phyloP scores from a whole-genome alignment of 2,888 invertebrate genomes.

The Reticulitermes lucifugus region DNA sequence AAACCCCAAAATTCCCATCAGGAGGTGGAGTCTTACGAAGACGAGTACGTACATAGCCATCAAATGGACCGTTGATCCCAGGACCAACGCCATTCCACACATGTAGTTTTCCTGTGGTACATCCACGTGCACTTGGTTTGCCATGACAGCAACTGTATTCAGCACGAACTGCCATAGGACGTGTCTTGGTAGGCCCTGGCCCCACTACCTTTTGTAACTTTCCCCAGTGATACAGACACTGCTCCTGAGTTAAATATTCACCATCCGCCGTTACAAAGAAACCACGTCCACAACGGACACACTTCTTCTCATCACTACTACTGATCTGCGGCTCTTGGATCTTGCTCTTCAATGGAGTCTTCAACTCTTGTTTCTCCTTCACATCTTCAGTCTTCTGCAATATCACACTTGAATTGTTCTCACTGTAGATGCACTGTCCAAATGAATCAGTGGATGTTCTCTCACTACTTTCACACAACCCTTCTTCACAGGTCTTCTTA shows the following conservation, averaged over 20 bases:
- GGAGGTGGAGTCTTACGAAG: slow-evolving; percentile 64
- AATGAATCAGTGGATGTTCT: background rate
- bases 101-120: slow-evolving; percentile 74
- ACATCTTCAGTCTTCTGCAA: background rate
- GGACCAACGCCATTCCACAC: slow-evolving; percentile 81
- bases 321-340: slow-evolving; percentile 56
- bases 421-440: background rate
- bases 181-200: slow-evolving; percentile 53
- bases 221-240: slow-evolving; percentile 92
- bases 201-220: slow-evolving; percentile 67
- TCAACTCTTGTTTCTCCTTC: slow-evolving; percentile 46
- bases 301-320: slow-evolving; percentile 62
- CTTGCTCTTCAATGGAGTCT: slow-evolving; percentile 5
- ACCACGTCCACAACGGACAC: slow-evolving; percentile 78
- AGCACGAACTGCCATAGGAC: slow-evolving; percentile 41
- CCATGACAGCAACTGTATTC: slow-evolving; percentile 75
- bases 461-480: slow-evolving; percentile 3
- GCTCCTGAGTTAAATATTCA: slow-evolving; percentile 77
- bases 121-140: slow-evolving; percentile 70
- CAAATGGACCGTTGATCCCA: slow-evolving; percentile 80
- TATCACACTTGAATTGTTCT: background rate
- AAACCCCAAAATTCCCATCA: slow-evolving; percentile 70
- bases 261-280: slow-evolving; percentile 79
- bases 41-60: slow-evolving; percentile 73
- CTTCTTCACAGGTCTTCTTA: slow-evolving; percentile 26